Conservation (phyloP, 2,888 invertebrate species). For the Sepiola atlantica region DNA sequence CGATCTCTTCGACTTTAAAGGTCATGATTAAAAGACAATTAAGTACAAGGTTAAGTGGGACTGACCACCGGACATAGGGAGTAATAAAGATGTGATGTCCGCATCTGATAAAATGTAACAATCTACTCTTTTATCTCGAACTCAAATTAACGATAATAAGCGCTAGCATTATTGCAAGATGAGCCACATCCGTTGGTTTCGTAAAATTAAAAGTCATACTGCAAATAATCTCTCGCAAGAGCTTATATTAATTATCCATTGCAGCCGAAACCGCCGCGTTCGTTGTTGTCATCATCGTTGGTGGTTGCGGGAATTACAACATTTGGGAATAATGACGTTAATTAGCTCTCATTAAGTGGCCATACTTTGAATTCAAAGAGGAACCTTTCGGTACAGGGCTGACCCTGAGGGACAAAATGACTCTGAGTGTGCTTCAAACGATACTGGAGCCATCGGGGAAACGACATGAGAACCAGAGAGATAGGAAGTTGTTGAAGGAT, state of each 20-base stretch:
- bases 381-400: conserved; percentile 4
- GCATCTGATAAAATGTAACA: neutral
- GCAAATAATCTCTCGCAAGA: neutral
- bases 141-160: neutral
- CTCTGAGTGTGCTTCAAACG: neutral
- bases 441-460: neutral
- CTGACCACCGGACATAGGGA: too few relatives aligned
- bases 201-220: neutral
- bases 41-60: too few relatives aligned
- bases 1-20: too few relatives aligned
- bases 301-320: neutral
- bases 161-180: neutral
- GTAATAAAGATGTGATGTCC: too few relatives aligned
- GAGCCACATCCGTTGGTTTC: neutral
- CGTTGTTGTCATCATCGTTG: neutral
- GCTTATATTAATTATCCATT: neutral
- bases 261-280: neutral
- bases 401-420: neutral
- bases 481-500: neutral
- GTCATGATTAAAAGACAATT: too few relatives aligned
- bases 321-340: conserved; percentile 21
- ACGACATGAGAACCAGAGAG: neutral
- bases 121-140: neutral
- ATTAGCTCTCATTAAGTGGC: neutral
- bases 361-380: conserved; percentile 32